Evolutionary conservation across 2,888 invertebrate genomes (phyloP), one percentile per base, ranked within the genome.

Genomic region (Ferrisia virgata): DNA sequence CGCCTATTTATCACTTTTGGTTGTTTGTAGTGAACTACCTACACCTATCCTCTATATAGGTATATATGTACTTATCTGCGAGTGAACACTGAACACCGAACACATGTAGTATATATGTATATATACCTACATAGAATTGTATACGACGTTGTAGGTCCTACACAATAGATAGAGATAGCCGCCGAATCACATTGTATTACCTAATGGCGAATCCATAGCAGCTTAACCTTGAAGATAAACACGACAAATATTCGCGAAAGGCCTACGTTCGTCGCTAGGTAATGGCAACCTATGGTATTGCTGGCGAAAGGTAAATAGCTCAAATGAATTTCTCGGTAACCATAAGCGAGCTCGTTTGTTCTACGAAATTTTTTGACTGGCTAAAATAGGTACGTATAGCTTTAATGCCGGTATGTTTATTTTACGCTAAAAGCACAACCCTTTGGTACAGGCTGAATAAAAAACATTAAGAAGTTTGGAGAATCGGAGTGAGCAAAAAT

Each of bases 401-500:
- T 64, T 28, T 64, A 25, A 64, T 28, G 58, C 28, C 28, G 28
- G 58, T 25, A 28, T 64, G 58, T 64, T 64, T 64, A 64, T 64
- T 64, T 64, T 64, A 64, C 58, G 58, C 28, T 64, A 64, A 64
- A 64, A 64, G 58, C 58, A 9, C 58, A 64, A 64, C 58, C 58
- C 58, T 25, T 64, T 64, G 4, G 58, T 64, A 64, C 58, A 64
- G 25, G 28, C 13, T 11, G 58, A 28, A 64, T 64, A 64, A 25
- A 64, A 64, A 64, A 64, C 58, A 64, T 64, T 64, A 64, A 64
- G 58, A 64, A 64, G 28, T 64, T 64, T 18, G 43, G 43, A n/a
- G 13, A 64, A 64, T 64, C 11, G 28, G 1, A 64, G 58, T 1
- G 28, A 28, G 28, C 22, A 28, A 64, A 64, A 28, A 64, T 64